Percentiles rank a stretch among this genome's conserved stretches.
Evolutionary conservation across 2,888 invertebrate genomes (phyloP).

Genomic region (Suillia variegata): DNA sequence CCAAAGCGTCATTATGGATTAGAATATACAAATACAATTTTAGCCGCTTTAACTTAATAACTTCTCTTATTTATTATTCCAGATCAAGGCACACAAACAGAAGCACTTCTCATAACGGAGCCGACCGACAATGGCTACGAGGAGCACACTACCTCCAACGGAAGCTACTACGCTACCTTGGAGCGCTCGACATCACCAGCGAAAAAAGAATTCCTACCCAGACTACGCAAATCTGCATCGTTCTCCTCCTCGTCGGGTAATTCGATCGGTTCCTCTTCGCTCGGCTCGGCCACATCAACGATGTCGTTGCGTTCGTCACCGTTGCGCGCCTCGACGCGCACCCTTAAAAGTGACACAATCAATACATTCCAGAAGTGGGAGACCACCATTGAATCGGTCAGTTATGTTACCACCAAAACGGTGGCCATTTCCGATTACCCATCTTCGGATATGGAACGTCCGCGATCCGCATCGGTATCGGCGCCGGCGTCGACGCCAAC

Average conservation of each 20-base stretch:
- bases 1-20: too few species aligned
- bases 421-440: constrained; percentile 49
- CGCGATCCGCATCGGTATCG: constrained; percentile 23
- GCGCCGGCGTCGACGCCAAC: background rate
- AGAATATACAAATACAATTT: too few species aligned
- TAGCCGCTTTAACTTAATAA: too few species aligned
- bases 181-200: constrained; percentile 5
- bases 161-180: constrained; percentile 3
- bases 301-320: constrained; percentile 48
- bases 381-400: constrained; percentile 59
- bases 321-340: constrained; percentile 35
- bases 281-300: constrained; percentile 49
- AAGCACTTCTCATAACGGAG: constrained; percentile 47
- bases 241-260: constrained; percentile 46
- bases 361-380: constrained; percentile 61
- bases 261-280: constrained; percentile 37
- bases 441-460: constrained; percentile 36
- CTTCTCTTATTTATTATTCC: too few species aligned
- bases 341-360: constrained; percentile 54
- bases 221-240: constrained; percentile 49
- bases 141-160: background rate
- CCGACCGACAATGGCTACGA: constrained; percentile 28
- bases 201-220: constrained; percentile 24
- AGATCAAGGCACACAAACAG: constrained; percentile 55
- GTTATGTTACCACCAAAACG: constrained; percentile 58